phyloP scores from a whole-genome alignment of 2,797 vertebrate species.

The Numenius phaeopus region DNA sequence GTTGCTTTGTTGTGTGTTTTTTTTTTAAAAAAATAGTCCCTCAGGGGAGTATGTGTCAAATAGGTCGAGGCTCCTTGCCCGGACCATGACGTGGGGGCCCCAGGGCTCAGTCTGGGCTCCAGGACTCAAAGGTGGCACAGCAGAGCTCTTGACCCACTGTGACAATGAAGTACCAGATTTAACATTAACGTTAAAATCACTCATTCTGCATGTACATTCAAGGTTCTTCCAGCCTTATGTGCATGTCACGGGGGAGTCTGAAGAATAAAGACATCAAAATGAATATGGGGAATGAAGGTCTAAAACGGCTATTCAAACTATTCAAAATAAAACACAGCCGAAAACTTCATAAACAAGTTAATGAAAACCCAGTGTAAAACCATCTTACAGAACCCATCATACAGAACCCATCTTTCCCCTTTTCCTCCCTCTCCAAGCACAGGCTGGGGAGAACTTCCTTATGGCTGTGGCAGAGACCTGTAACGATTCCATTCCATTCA shows the following conservation, averaged over 20 bases:
- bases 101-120: rapidly evolving
- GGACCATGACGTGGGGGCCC: rapidly evolving
- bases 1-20: not conserved
- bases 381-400: not conserved
- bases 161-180: not conserved
- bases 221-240: not conserved
- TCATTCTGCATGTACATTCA: not conserved
- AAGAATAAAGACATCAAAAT: not conserved
- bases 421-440: not conserved
- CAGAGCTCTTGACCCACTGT: not conserved
- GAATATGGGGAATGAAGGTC: not conserved
- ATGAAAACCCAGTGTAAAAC: not conserved
- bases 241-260: not conserved
- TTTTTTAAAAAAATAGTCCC: not conserved
- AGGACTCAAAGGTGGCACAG: not conserved
- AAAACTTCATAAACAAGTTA: not conserved
- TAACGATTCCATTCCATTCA: not conserved
- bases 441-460: not conserved
- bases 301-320: not conserved
- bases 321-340: not conserved
- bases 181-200: not conserved
- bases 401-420: not conserved
- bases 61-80: not conserved
- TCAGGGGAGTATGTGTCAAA: not conserved
- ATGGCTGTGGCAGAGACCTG: not conserved